These are phyloP conservation scores for Leucoraja erinaceus DNA, from an alignment of 2,113 vertebrate genomes.

Conservation along the genomic window DNA sequence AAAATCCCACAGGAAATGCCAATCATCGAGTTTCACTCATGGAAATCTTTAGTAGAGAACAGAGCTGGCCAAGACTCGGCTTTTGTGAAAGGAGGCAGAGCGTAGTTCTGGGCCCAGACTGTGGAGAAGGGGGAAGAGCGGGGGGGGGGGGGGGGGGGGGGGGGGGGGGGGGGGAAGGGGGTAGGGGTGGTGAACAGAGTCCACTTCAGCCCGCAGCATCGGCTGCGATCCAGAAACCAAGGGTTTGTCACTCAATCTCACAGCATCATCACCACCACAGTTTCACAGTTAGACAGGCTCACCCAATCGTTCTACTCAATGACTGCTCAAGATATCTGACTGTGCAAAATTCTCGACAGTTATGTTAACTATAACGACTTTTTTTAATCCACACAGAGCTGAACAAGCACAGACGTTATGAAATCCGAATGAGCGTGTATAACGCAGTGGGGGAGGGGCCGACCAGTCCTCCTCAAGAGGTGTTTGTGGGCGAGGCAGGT, in stretches of 20 bases:
- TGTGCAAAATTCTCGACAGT: background rate
- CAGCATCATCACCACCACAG: too few species aligned
- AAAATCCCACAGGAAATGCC: slow-evolving; percentile 14
- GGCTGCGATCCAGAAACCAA: background rate
- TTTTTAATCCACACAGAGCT: slow-evolving; percentile 60
- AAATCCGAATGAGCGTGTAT: slow-evolving; percentile 89
- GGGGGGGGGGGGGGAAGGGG: background rate
- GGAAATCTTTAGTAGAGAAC: background rate
- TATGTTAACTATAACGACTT: background rate
- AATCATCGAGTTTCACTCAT: background rate
- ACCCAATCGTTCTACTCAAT: background rate
- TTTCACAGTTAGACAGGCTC: background rate
- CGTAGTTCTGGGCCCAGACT: background rate
- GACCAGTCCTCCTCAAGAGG: slow-evolving; percentile 79
- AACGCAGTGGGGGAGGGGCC: slow-evolving; percentile 87
- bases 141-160: background rate
- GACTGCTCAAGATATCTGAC: background rate
- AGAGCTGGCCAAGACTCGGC: background rate
- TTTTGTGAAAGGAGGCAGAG: background rate
- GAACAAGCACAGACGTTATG: slow-evolving; percentile 86
- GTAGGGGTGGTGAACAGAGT: background rate
- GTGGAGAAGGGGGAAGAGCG: background rate
- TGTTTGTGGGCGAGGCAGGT: slow-evolving; percentile 96
- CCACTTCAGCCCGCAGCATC: too few species aligned
- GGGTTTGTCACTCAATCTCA: background rate